Evolutionary conservation across 1,140 invertebrate species (phyloP), one percentile per base, ranked within the genome.

Genomic region (Physella acuta): DNA sequence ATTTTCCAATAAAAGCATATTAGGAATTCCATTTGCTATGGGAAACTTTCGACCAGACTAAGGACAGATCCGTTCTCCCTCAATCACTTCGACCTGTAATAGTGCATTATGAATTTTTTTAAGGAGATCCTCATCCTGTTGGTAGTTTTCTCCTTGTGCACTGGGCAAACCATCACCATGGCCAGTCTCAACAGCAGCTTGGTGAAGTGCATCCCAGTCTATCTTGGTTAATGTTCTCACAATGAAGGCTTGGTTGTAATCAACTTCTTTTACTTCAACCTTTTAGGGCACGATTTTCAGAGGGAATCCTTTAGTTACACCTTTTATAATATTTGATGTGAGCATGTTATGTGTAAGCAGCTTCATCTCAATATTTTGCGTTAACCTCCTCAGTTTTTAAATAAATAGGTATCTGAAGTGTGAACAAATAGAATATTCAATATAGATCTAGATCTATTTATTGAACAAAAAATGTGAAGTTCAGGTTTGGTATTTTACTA

Each of bases 1-100:
- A 84, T 98, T 94, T 88, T 98, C 95, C 81, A 96, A 97, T 37
- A 97, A 86, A 39, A 99, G 85, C 95, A 99, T 98, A 85, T 99
- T 99, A 31, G 97, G 95, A 77, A 99, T 97, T 34, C 97, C 97
- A 85, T 98, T 92, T 44, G 88, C 91, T 60, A 99, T 97, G 26
- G 94, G 93, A 86, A 99, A 99, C 81, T 93, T 91, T 82, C 95
- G 88, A 5, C 94, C 94, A n/a, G 94, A 94, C 88, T 99, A 96
- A 8, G 97, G 97, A 86, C 97, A 99, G 28, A 94, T 88, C 51
- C 99, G 85, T 73, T 94, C 90, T 3, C 96, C 97, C 84, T 94
- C 93, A 65, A 97, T 89, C 8, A 99, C 88, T 86, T 99, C 96
- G 63, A 98, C 84, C 89, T 98, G 95, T 68, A 98, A 84, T 51